These are phyloP conservation scores for Parus major DNA, from an alignment of 2,113 vertebrate species.

Conservation along the genomic window DNA sequence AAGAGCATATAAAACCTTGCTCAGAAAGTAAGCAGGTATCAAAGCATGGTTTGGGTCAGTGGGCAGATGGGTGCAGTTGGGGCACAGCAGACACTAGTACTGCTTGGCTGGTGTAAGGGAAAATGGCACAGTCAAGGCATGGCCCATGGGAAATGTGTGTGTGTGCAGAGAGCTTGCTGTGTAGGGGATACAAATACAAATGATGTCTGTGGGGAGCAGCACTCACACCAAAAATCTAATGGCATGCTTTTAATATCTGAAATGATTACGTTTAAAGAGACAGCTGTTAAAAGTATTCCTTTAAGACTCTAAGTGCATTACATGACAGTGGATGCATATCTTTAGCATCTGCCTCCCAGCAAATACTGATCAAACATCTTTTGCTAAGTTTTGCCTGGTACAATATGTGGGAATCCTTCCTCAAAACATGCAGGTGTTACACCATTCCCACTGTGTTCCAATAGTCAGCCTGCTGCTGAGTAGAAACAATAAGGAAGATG, in stretches of 20 bases:
- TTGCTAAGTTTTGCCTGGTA: neutral
- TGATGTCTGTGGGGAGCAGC: neutral
- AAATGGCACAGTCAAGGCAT: neutral
- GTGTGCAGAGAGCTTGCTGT: neutral
- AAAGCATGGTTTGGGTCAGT: neutral
- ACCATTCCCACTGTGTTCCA: neutral
- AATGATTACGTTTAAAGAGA: neutral
- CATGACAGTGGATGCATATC: neutral
- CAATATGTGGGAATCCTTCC: neutral
- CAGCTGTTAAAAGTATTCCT: neutral
- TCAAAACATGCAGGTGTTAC: neutral
- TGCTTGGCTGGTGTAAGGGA: rapidly evolving
- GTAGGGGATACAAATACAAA: neutral
- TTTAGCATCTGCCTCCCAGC: neutral
- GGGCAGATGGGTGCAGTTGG: neutral
- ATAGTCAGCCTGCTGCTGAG: neutral
- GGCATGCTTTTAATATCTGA: neutral
- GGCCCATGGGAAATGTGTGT: rapidly evolving
- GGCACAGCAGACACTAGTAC: neutral
- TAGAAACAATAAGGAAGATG: neutral
- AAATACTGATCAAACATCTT: neutral
- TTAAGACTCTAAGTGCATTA: neutral
- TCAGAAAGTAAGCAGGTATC: neutral
- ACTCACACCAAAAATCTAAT: neutral
- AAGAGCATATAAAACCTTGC: neutral